A percentile compares a stretch with the other conserved stretches of the same genome.
Evolutionary conservation across 2,113 vertebrate genomes (phyloP).

Genomic region (Notarius lentiginosus): DNA sequence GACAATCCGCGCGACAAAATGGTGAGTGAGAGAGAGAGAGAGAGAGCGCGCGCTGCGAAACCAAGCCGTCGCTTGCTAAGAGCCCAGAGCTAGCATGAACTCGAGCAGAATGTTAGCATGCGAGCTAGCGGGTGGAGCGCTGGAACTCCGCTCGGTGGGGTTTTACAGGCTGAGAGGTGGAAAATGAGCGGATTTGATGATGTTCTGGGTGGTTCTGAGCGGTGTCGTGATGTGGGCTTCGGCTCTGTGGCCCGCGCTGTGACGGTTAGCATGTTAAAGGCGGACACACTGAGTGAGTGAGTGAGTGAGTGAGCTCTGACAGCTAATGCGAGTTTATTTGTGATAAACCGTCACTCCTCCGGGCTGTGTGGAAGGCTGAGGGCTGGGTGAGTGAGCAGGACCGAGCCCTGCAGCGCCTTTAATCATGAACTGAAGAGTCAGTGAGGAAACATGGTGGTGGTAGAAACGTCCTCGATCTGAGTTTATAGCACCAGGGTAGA

Average conservation of each 20-base stretch:
- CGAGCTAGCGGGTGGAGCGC: background rate
- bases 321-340: background rate
- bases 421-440: no score
- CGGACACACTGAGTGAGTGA: background rate
- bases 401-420: no score
- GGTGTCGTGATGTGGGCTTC: slow-evolving; percentile 38
- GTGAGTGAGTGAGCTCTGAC: background rate
- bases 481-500: background rate
- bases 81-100: background rate
- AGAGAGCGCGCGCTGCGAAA: background rate
- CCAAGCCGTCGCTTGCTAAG: slow-evolving; percentile 13
- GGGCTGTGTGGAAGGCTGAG: no score
- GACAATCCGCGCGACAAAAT: slow-evolving; percentile 51
- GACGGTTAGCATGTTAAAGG: background rate
- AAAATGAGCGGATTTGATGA: no score
- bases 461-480: background rate
- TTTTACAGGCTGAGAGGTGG: no score
- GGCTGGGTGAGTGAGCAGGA: no score
- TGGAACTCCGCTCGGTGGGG: background rate
- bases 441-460: no score
- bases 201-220: background rate
- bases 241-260: slow-evolving; percentile 42
- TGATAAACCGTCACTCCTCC: background rate
- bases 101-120: background rate
- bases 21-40: slow-evolving; percentile 54